phyloP scores from a whole-genome alignment of 2,888 invertebrate genomes.

The Drosophila barbarae region DNA sequence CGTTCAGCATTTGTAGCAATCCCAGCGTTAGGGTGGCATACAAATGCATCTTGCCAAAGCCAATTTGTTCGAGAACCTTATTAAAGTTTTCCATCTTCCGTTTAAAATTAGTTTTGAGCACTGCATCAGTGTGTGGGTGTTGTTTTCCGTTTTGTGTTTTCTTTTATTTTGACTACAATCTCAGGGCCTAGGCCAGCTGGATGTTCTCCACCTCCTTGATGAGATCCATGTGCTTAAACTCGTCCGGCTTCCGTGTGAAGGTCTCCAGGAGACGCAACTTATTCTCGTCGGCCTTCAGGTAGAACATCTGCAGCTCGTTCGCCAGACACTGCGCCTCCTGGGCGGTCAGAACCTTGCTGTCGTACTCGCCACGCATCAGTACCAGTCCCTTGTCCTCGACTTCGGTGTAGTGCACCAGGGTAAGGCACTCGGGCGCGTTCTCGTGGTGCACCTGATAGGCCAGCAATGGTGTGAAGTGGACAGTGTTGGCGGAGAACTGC shows the following conservation, averaged over 20 bases:
- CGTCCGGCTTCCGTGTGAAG: slow-evolving; percentile 86
- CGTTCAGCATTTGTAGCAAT: slow-evolving; percentile 56
- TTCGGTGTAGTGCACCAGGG: slow-evolving; percentile 89
- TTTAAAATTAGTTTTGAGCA: no score
- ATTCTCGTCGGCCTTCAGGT: slow-evolving; percentile 83
- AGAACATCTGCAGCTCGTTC: slow-evolving; percentile 92
- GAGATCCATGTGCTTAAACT: slow-evolving; percentile 91
- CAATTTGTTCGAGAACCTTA: slow-evolving; percentile 52
- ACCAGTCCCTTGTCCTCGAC: slow-evolving; percentile 86
- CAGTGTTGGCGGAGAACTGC: slow-evolving; percentile 86
- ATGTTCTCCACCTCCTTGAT: slow-evolving; percentile 87
- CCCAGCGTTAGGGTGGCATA: slow-evolving; percentile 54
- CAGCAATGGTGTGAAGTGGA: slow-evolving; percentile 91
- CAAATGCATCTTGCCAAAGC: slow-evolving; percentile 55
- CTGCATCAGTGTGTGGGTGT: not conserved
- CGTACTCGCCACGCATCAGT: slow-evolving; percentile 92
- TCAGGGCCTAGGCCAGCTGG: slow-evolving; percentile 71
- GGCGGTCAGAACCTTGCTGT: slow-evolving; percentile 86
- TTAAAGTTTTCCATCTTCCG: slow-evolving; percentile 42
- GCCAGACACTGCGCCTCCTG: slow-evolving; percentile 92
- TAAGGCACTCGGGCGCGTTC: slow-evolving; percentile 93
- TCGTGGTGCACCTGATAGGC: slow-evolving; percentile 93
- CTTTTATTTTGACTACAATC: slow-evolving; percentile 19
- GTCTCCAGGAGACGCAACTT: slow-evolving; percentile 84
- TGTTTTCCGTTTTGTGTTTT: not conserved